phyloP scores from a whole-genome alignment of 2,888 invertebrate species.

The Andricus curvator region DNA sequence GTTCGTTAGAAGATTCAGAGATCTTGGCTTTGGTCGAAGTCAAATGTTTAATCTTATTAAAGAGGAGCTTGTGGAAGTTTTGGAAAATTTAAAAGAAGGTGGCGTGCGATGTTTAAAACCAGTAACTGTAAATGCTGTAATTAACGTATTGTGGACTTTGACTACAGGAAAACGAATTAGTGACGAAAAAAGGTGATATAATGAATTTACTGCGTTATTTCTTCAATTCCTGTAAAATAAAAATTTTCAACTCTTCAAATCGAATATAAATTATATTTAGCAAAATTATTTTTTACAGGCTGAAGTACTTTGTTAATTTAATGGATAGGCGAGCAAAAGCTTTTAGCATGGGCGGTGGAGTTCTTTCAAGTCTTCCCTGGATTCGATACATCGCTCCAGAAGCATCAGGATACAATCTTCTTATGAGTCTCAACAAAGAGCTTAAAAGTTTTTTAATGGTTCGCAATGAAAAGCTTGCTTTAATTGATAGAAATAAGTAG shows the following conservation, averaged over 20 bases:
- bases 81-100: conserved; percentile 67
- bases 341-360: conserved; percentile 81
- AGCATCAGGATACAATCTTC: conserved; percentile 82
- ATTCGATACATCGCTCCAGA: conserved; percentile 82
- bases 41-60: conserved; percentile 80
- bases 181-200: conserved; percentile 58
- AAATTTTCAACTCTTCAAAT: not conserved
- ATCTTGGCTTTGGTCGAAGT: conserved; percentile 81
- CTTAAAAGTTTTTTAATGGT: conserved; percentile 80
- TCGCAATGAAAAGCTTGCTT: conserved; percentile 47
- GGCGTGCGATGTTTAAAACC: conserved; percentile 64
- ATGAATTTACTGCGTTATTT: not conserved
- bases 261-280: not conserved
- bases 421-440: conserved; percentile 80
- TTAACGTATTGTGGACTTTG: conserved; percentile 85
- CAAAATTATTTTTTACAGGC: conserved; percentile 52
- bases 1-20: conserved; percentile 79
- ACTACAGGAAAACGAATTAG: conserved; percentile 78
- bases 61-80: conserved; percentile 80
- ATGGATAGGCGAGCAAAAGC: conserved; percentile 68
- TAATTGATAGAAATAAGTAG: not conserved
- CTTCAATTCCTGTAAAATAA: not conserved
- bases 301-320: conserved; percentile 65
- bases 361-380: conserved; percentile 83
- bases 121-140: conserved; percentile 80